Evolutionary conservation across 2,797 vertebrate genomes (phyloP).

Genomic region (Hylomyscus alleni): DNA sequence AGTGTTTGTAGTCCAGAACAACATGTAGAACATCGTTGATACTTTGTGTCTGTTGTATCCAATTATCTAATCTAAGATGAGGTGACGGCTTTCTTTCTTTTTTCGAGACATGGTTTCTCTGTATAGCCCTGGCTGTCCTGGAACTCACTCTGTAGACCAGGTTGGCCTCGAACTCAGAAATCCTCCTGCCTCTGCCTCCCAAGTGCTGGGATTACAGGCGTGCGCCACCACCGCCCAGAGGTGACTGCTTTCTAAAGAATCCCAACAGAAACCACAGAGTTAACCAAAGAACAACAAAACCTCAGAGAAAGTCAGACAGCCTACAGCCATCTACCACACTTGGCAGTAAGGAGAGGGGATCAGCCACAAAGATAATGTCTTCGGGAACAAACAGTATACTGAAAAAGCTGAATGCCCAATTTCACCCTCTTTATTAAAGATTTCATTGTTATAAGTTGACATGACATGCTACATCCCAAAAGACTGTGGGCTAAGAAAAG

Average conservation of each 20-base stretch:
- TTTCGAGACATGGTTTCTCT: too few relatives aligned
- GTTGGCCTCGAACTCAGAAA: too few relatives aligned
- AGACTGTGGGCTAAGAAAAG: neutral
- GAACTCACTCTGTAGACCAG: too few relatives aligned
- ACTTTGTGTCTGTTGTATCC: neutral
- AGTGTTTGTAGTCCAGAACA: neutral
- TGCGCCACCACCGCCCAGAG: too few relatives aligned
- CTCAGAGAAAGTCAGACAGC: neutral
- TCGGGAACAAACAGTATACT: neutral
- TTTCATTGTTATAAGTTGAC: neutral
- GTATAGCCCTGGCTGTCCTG: too few relatives aligned
- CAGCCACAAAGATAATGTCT: neutral
- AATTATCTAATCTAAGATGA: neutral
- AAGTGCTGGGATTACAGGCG: too few relatives aligned
- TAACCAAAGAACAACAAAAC: neutral
- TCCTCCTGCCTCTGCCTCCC: too few relatives aligned
- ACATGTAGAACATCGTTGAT: neutral
- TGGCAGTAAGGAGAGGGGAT: neutral
- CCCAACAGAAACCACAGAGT: neutral
- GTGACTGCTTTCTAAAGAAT: neutral
- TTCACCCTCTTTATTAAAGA: slow-evolving; percentile 12
- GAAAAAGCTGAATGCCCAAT: neutral
- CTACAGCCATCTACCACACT: neutral
- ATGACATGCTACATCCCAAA: neutral
- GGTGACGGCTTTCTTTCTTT: neutral